Evolutionary conservation across 2,888 invertebrate genomes (phyloP), one percentile per base, ranked within the genome.

Genomic region (Folsomia manolachei): DNA sequence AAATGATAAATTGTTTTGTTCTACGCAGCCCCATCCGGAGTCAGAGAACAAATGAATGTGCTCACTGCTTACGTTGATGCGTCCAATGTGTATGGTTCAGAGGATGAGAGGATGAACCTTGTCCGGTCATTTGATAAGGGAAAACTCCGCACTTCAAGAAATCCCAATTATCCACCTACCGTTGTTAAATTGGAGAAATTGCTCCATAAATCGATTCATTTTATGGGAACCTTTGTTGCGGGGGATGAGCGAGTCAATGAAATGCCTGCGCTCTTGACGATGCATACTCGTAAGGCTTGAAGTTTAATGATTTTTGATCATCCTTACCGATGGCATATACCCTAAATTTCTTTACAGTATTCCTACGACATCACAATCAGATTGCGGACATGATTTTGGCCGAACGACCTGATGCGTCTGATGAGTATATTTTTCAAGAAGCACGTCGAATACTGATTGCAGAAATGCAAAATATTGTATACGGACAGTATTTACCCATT

Each of bases 231-330:
- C 9, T 9, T 51, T 11, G 18, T 80, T 27, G 78, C 78, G n/a
- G 80, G 80, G 11, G 80, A 80, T 68, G 78, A 78, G 24, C 26
- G 79, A 39, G 80, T 80, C 0, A 79, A 79, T 72, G 80, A 80
- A 74, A 80, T 80, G 80, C 80, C 80, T 0, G 80, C 77, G 1
- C 64, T 80, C 21, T 77, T 79, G 18, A 72, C 71, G 1, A 71
- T 80, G 71, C 80, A 80, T 67, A 80, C 75, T 23, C 69, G n/a
- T n/a, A n/a, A n/a, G n/a, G n/a, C n/a, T n/a, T n/a, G n/a, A n/a
- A n/a, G n/a, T n/a, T n/a, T n/a, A n/a, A n/a, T n/a, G n/a, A n/a
- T n/a, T n/a, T n/a, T n/a, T n/a, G n/a, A n/a, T n/a, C n/a, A n/a
- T n/a, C n/a, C n/a, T n/a, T n/a, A n/a, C n/a, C n/a, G n/a, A n/a